Evolutionary conservation across 2,113 vertebrate species (phyloP).

Genomic region (Cottus gobio): DNA sequence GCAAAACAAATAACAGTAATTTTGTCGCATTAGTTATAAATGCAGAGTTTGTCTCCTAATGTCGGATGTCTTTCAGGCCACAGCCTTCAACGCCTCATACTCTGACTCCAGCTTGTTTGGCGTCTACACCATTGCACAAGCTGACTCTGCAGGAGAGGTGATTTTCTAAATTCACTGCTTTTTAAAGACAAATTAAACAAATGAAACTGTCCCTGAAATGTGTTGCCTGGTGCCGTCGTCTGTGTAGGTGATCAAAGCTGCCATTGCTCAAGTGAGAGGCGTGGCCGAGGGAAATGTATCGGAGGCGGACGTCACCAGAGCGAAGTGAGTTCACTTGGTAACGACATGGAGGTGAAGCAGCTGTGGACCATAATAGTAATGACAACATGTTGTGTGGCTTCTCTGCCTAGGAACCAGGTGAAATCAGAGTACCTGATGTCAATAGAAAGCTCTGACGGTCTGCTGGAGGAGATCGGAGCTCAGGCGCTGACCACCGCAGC

Average conservation of each 20-base stretch:
- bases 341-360: background rate
- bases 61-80: constrained; percentile 82
- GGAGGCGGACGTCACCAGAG: constrained; percentile 81
- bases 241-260: constrained; percentile 90
- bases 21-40: background rate
- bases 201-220: background rate
- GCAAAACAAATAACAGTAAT: constrained; percentile 43
- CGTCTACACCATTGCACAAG: constrained; percentile 90
- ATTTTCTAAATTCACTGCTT: constrained; percentile 25
- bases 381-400: background rate
- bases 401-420: constrained; percentile 85
- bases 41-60: background rate
- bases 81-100: constrained; percentile 90
- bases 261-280: constrained; percentile 85
- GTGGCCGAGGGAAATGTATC: constrained; percentile 88
- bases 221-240: background rate
- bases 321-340: constrained; percentile 87
- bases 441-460: constrained; percentile 84
- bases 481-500: constrained; percentile 85
- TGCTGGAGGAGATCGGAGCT: constrained; percentile 90
- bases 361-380: background rate
- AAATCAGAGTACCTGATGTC: constrained; percentile 90
- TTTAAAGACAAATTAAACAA: background rate
- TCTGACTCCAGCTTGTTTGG: constrained; percentile 95
- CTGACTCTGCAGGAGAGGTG: constrained; percentile 86